These are phyloP conservation scores for Monoplex corrugatus DNA, from an alignment of 2,888 invertebrate genomes.

Conservation along the genomic window DNA sequence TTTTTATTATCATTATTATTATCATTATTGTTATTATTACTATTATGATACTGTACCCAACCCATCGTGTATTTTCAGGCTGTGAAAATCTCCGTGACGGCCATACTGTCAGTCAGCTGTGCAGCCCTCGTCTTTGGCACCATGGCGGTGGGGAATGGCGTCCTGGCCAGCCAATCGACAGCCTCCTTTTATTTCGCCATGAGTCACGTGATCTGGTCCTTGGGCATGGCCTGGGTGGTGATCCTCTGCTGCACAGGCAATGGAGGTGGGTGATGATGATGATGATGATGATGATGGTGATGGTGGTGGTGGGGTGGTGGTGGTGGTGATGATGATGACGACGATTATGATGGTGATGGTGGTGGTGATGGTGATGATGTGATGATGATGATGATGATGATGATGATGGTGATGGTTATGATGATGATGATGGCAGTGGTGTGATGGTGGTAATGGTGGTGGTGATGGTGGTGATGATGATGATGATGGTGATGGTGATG, in stretches of 20 bases:
- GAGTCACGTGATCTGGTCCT: constrained; percentile 27
- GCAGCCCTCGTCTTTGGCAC: constrained; percentile 16
- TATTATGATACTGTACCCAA: no score
- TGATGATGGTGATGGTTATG: not conserved
- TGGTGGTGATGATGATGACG: not conserved
- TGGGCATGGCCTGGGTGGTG: constrained; percentile 35
- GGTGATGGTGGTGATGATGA: not conserved
- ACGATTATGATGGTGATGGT: no score
- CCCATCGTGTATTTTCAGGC: constrained; percentile 15
- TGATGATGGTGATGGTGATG: not conserved
- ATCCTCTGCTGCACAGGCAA: constrained; percentile 16
- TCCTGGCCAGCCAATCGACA: not conserved
- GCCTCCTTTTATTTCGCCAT: constrained; percentile 36
- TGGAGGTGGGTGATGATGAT: constrained; percentile 17
- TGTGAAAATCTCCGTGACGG: not conserved
- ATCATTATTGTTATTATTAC: not conserved
- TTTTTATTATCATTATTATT: no score
- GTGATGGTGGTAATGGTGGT: not conserved
- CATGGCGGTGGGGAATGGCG: constrained; percentile 8
- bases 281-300: no score
- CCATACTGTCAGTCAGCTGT: not conserved
- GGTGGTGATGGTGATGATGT: no score
- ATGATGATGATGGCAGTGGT: constrained; percentile 3
- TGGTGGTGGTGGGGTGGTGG: not conserved
- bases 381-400: not conserved